Evolutionary conservation across 1,140 invertebrate genomes (phyloP), one percentile per base, ranked within the genome.

Genomic region (Homarus americanus): DNA sequence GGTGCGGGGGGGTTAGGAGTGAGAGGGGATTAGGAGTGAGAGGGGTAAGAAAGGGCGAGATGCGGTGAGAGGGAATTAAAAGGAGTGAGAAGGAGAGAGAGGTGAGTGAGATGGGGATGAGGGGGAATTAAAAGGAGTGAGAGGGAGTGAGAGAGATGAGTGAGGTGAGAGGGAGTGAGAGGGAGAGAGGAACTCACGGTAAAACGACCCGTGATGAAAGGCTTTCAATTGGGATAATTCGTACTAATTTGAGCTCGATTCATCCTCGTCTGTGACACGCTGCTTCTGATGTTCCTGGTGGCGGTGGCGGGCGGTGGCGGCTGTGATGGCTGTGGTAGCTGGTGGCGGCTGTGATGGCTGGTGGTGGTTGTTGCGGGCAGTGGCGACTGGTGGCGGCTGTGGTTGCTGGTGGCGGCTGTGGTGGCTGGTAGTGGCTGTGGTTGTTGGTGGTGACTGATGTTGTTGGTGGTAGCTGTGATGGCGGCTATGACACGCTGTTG

Each of bases 201-300:
- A 84, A 84, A 90, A 78, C 72, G 87, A 75, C 80, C 63, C 66
- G 87, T 90, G 87, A 90, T 90, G 87, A 90, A 90, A 90, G 87
- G 87, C 87, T 90, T n/a, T 83, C 87, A 90, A 90, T 90, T 90
- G 87, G 44, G 87, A 83, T 90, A 90, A 90, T 90, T 90, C 76
- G 82, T 90, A 63, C 80, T 90, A 90, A 90, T 90, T 83, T 90
- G 79, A 75, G 87, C 38, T 80, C 87, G 84, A 90, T 90, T 90
- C 87, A 90, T 80, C 41, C 41, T 40, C 73, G 40, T 44, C 80
- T 76, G 63, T 84, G 87, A 90, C 87, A 90, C 87, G 80, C 75
- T 40, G 32, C 73, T 32, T 15, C 72, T 58, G 17, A 36, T 53
- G 63, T 36, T 28, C 10, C 38, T 38, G 82, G 15, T 63, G 80